Conservation (phyloP, 2,797 vertebrate genomes). For the Lithobates pipiens region DNA sequence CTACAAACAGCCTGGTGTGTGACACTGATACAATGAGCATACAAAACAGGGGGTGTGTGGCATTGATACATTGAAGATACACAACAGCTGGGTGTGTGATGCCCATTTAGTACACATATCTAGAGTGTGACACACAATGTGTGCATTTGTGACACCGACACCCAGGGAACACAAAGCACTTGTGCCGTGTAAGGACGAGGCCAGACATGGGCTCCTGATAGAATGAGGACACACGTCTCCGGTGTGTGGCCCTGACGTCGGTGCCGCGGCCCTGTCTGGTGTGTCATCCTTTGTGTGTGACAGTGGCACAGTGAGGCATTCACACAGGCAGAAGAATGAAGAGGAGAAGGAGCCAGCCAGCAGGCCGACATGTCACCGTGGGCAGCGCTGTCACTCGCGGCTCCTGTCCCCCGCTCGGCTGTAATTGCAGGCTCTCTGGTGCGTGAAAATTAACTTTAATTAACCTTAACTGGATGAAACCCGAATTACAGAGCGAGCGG, state of each 20-base stretch:
- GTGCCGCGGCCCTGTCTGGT: not conserved
- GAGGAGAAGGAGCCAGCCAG: not conserved
- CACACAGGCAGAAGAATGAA: constrained; percentile 4
- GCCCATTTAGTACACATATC: not conserved
- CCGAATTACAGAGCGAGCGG: constrained; percentile 41
- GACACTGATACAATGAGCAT: not conserved
- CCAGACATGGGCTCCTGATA: not conserved
- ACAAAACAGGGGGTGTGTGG: not conserved
- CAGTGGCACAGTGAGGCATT: constrained; percentile 19
- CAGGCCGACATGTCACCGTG: constrained; percentile 50
- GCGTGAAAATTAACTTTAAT: constrained; percentile 64
- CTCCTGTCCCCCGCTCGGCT: constrained; percentile 49
- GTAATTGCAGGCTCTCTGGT: constrained; percentile 61
- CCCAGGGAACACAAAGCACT: too few relatives aligned
- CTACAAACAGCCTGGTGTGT: not conserved
- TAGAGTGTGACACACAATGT: not conserved
- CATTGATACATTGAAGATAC: not conserved
- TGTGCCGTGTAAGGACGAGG: not conserved
- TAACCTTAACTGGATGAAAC: constrained; percentile 62
- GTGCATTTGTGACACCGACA: not conserved
- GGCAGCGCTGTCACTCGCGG: constrained; percentile 41
- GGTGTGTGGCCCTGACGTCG: constrained; percentile 2
- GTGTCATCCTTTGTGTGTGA: not conserved
- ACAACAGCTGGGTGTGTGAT: not conserved
- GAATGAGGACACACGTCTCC: not conserved